A percentile compares a stretch with the other conserved stretches of the same genome.
phyloP scores from a whole-genome alignment of 2,113 vertebrate genomes.

The Forbesichthys papilliferus region DNA sequence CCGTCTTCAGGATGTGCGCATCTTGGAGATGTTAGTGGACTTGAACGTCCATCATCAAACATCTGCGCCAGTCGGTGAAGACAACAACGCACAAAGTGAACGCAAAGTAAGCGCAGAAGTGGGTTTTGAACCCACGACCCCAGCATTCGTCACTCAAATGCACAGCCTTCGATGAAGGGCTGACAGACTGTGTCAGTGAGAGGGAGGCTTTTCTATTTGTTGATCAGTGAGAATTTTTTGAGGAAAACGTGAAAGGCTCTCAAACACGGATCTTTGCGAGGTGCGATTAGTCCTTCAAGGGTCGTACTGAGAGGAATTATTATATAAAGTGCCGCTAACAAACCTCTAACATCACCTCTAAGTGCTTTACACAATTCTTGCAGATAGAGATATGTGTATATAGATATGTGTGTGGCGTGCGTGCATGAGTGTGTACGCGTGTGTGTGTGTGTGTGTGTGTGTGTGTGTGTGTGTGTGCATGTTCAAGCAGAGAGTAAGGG shows the following conservation, averaged over 20 bases:
- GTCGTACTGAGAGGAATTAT: conserved; percentile 3
- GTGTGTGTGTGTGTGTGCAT: background rate
- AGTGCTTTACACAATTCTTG: background rate
- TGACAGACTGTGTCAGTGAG: too few relatives aligned
- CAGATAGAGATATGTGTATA: background rate
- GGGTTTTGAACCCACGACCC: too few relatives aligned
- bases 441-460: background rate
- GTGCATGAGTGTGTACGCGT: background rate
- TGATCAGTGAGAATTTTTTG: background rate
- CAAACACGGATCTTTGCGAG: conserved; percentile 12
- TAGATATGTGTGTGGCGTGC: background rate
- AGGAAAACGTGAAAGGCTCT: background rate
- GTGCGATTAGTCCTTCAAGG: conserved; percentile 37
- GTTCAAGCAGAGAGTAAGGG: too few relatives aligned
- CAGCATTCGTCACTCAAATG: too few relatives aligned
- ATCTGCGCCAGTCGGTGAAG: too few relatives aligned
- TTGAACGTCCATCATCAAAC: too few relatives aligned
- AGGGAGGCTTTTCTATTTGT: background rate
- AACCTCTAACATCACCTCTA: background rate
- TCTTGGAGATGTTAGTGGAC: too few relatives aligned
- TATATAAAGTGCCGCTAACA: conserved; percentile 26
- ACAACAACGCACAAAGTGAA: too few relatives aligned
- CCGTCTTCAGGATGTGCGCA: too few relatives aligned
- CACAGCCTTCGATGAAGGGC: too few relatives aligned
- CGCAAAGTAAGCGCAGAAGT: too few relatives aligned